Evolutionary conservation across 2,113 vertebrate genomes (phyloP).

Genomic region (Gymnarchus niloticus): DNA sequence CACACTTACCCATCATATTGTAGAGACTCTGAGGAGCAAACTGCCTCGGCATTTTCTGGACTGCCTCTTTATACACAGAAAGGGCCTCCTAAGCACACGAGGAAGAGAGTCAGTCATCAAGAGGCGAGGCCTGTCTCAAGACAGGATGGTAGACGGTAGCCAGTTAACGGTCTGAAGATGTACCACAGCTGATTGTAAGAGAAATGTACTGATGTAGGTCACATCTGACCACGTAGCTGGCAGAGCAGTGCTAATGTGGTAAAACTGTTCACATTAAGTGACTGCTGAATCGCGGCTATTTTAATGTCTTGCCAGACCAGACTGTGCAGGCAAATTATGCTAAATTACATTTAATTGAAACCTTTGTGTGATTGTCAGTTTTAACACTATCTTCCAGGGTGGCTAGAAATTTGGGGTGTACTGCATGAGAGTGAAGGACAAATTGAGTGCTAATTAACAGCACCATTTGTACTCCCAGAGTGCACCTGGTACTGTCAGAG

Average conservation of each 20-base stretch:
- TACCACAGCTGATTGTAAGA: not conserved
- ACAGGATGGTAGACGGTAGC: not conserved
- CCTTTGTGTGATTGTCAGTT: not conserved
- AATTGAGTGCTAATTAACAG: not conserved
- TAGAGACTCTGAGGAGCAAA: conserved; percentile 99
- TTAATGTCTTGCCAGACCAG: not conserved
- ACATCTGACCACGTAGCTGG: too few relatives aligned
- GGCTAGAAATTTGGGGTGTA: not conserved
- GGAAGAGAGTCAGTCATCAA: not conserved
- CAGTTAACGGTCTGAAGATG: not conserved
- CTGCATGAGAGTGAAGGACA: conserved; percentile 5
- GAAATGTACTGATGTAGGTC: not conserved
- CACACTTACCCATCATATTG: conserved; percentile 97
- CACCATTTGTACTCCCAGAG: not conserved
- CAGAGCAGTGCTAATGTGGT: not conserved
- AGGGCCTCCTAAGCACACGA: conserved; percentile 80
- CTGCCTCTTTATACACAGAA: conserved; percentile 86
- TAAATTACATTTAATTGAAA: not conserved
- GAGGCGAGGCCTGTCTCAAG: too few relatives aligned
- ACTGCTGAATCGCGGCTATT: not conserved
- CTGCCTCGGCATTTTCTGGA: conserved; percentile 95
- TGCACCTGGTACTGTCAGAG: not conserved
- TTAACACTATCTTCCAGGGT: not conserved
- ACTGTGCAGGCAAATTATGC: conserved; percentile 2
- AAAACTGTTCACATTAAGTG: not conserved